These are phyloP conservation scores for Portevinia maculata DNA, from an alignment of 2,888 invertebrate species.

Conservation along the genomic window DNA sequence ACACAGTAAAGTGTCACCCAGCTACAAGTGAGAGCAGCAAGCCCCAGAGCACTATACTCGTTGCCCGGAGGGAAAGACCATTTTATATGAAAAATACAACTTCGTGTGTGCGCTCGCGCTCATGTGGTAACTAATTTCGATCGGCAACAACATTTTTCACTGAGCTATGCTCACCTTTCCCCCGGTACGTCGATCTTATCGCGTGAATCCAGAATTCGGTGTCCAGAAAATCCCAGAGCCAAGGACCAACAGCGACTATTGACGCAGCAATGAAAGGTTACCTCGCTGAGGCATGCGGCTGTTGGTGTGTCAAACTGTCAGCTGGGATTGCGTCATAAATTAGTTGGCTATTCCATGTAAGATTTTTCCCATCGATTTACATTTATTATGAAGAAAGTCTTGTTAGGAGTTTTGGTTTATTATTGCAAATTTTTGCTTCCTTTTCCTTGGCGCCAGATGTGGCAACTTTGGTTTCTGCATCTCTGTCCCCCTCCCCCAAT, in stretches of 20 bases:
- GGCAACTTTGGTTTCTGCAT: too few relatives aligned
- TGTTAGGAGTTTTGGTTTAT: conserved; percentile 5
- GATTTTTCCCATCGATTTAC: conserved; percentile 28
- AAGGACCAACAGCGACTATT: conserved; percentile 34
- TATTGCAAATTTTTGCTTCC: conserved; percentile 40
- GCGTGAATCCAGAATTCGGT: conserved; percentile 45
- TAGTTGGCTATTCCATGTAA: conserved; percentile 17
- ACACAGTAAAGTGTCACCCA: conserved; percentile 67
- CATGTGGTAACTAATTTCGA: conserved; percentile 64
- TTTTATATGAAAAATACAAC: conserved; percentile 12
- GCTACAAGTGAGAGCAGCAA: conserved; percentile 58
- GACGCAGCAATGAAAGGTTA: conserved; percentile 44
- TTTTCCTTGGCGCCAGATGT: background rate
- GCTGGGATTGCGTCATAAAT: conserved; percentile 59
- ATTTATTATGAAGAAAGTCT: background rate
- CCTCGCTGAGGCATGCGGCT: too few relatives aligned
- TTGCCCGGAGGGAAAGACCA: background rate
- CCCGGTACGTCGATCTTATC: conserved; percentile 62
- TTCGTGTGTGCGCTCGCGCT: conserved; percentile 57
- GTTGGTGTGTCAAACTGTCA: conserved; percentile 43
- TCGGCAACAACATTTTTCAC: conserved; percentile 69
- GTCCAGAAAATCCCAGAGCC: conserved; percentile 37
- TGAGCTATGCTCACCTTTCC: conserved; percentile 40
- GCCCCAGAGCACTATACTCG: conserved; percentile 14
- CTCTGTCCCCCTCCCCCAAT: background rate